Evolutionary conservation across 1,140 invertebrate genomes (phyloP).

Genomic region (Popillia japonica): DNA sequence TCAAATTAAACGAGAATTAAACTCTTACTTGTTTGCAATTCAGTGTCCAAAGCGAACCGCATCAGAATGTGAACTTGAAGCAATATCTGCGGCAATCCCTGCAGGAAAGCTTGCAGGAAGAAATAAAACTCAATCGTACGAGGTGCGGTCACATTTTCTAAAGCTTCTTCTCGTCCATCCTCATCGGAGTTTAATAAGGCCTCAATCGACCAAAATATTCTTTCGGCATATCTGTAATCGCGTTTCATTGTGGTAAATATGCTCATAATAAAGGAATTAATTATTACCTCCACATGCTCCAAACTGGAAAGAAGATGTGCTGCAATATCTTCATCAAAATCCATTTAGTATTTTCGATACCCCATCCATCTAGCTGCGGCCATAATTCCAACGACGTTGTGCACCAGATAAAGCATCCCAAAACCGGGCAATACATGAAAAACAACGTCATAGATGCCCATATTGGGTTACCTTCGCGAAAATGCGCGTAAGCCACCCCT

Average conservation of each 20-base stretch:
- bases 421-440: conserved; percentile 63
- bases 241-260: neutral
- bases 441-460: conserved; percentile 62
- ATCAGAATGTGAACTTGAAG: conserved; percentile 70
- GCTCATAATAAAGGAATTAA: neutral
- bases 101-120: conserved; percentile 78
- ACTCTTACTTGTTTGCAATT: conserved; percentile 54
- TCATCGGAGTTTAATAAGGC: conserved; percentile 67
- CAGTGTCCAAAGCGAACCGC: conserved; percentile 57
- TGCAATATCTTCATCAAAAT: conserved; percentile 65
- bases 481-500: conserved; percentile 62
- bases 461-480: conserved; percentile 60
- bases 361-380: conserved; percentile 54
- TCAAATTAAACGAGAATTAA: conserved; percentile 4
- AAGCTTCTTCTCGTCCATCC: conserved; percentile 66
- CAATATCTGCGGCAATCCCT: conserved; percentile 74
- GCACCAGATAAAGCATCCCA: conserved; percentile 63
- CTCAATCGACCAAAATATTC: conserved; percentile 77
- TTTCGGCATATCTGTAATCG: conserved; percentile 66
- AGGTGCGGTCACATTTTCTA: conserved; percentile 64
- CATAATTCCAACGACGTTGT: conserved; percentile 65
- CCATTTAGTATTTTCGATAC: conserved; percentile 62
- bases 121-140: conserved; percentile 75
- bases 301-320: conserved; percentile 71
- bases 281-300: conserved; percentile 73